These are phyloP conservation scores for Spodoptera frugiperda DNA, from an alignment of 1,140 invertebrate species.

Conservation along the genomic window DNA sequence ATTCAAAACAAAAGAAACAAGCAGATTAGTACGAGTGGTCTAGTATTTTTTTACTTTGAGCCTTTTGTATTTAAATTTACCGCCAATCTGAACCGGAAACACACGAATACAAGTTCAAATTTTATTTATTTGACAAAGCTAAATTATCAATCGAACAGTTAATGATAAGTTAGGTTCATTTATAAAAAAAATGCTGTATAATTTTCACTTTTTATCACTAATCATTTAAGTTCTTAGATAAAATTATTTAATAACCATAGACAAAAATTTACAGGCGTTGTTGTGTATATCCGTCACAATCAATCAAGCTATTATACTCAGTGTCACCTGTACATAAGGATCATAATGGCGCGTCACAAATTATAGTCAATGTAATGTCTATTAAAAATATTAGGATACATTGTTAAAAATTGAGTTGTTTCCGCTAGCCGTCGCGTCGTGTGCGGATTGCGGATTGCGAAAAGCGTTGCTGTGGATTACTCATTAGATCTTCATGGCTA, in stretches of 20 bases:
- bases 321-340: slow-evolving; percentile 32
- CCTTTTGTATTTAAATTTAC: neutral
- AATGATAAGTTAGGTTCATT: neutral
- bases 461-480: slow-evolving; percentile 34
- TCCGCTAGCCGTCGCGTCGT: slow-evolving; percentile 54
- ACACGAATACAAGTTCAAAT: too few relatives aligned
- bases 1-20: too few relatives aligned
- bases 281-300: slow-evolving; percentile 34
- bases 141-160: neutral
- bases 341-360: slow-evolving; percentile 35
- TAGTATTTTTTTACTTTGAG: too few relatives aligned
- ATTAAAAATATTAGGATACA: slow-evolving; percentile 34
- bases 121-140: neutral
- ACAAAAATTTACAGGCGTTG: slow-evolving; percentile 10
- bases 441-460: slow-evolving; percentile 41
- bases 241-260: slow-evolving; percentile 25
- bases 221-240: neutral
- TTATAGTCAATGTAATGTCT: slow-evolving; percentile 36
- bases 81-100: slow-evolving; percentile 6
- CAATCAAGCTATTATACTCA: slow-evolving; percentile 45
- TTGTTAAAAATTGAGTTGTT: slow-evolving; percentile 48
- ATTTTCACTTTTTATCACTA: neutral
- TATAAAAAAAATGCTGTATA: neutral
- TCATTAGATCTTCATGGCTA: slow-evolving; percentile 47
- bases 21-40: too few relatives aligned